phyloP scores from a whole-genome alignment of 2,888 invertebrate species.

The Subacronicta megacephala region DNA sequence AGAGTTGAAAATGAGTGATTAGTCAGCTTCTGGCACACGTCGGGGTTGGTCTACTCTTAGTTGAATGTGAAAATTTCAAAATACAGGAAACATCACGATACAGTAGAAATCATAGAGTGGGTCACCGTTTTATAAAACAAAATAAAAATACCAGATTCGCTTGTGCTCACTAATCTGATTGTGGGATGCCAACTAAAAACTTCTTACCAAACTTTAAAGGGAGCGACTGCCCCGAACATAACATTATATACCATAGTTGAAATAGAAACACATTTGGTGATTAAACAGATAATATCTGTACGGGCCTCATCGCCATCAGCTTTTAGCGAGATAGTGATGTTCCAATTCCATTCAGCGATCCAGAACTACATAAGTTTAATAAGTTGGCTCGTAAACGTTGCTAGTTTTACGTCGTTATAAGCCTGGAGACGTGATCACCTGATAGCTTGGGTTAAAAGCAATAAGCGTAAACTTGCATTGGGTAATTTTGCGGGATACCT shows the following conservation, averaged over 20 bases:
- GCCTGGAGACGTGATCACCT: slow-evolving; percentile 44
- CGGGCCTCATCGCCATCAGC: slow-evolving; percentile 25
- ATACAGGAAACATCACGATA: too few species aligned
- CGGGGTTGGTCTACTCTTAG: too few species aligned
- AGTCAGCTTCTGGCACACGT: too few species aligned
- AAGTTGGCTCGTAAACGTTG: slow-evolving; percentile 42
- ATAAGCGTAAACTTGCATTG: slow-evolving; percentile 47
- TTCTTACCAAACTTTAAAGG: neutral
- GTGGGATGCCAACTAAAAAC: too few species aligned
- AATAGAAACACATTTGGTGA: slow-evolving; percentile 44
- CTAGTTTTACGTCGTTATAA: slow-evolving; percentile 49
- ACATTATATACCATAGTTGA: neutral
- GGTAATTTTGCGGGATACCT: slow-evolving; percentile 45
- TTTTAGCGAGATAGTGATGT: slow-evolving; percentile 36
- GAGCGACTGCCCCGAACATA: neutral
- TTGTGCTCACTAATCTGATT: too few species aligned
- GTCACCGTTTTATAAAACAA: too few species aligned
- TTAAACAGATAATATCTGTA: slow-evolving; percentile 43
- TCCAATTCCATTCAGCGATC: slow-evolving; percentile 39
- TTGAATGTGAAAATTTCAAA: too few species aligned
- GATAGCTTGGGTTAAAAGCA: slow-evolving; percentile 47
- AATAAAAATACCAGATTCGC: too few species aligned
- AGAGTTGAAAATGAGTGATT: too few species aligned
- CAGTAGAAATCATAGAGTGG: too few species aligned
- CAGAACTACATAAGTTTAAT: slow-evolving; percentile 54